Conservation (phyloP, 2,113 vertebrate genomes). For the Pachyramphus minor region DNA sequence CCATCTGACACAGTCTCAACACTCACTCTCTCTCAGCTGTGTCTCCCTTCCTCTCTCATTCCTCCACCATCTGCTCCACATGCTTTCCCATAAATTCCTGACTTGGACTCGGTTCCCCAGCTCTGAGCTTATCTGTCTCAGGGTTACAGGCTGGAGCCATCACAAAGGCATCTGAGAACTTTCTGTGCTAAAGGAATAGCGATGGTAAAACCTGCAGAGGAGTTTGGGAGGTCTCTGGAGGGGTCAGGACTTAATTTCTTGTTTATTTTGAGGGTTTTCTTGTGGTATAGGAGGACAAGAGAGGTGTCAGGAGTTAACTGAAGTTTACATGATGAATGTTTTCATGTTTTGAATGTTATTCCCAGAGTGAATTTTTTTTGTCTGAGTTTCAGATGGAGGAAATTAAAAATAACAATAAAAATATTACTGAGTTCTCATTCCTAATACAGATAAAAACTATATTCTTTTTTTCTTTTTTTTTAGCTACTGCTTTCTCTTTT, state of each 20-base stretch:
- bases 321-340: constrained; percentile 2
- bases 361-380: background rate
- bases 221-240: background rate
- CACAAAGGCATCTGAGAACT: constrained; percentile 29
- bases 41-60: constrained; percentile 61
- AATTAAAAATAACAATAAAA: background rate
- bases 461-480: background rate
- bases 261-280: constrained; percentile 11
- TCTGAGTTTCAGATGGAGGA: background rate
- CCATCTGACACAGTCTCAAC: constrained; percentile 64
- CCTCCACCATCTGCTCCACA: constrained; percentile 54
- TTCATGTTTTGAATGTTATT: constrained; percentile 1
- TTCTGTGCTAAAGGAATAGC: background rate
- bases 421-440: background rate
- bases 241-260: constrained; percentile 26
- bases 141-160: constrained; percentile 37
- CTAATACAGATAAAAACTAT: background rate
- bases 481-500: background rate
- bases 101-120: background rate
- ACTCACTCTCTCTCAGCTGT: constrained; percentile 50
- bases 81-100: constrained; percentile 59
- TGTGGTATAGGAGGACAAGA: constrained; percentile 30
- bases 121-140: constrained; percentile 32
- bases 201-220: background rate
- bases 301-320: constrained; percentile 32